Conservation (phyloP, 2,113 vertebrate species). For the Vidua macroura region DNA sequence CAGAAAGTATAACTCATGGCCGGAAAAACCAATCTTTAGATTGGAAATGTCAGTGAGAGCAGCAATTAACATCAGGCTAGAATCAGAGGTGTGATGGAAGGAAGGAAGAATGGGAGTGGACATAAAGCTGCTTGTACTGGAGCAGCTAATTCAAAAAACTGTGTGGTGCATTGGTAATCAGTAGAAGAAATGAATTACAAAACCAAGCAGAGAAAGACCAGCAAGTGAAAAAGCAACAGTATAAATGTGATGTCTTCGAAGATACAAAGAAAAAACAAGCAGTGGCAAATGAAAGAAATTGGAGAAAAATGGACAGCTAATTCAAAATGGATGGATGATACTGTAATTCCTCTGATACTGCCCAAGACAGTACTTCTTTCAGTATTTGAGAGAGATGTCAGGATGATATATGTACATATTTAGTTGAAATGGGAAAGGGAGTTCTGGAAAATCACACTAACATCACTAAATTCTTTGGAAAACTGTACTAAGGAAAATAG, state of each 20-base stretch:
- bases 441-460: neutral
- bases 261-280: neutral
- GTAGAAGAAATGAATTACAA: neutral
- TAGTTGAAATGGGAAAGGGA: neutral
- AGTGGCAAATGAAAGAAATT: neutral
- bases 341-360: neutral
- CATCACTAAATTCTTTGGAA: neutral
- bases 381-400: neutral
- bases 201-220: neutral
- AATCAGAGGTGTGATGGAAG: neutral
- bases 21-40: neutral
- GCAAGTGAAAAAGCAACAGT: neutral
- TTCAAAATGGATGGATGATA: neutral
- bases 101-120: neutral
- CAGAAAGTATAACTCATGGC: neutral
- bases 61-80: neutral
- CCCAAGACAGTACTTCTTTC: neutral
- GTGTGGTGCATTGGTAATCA: neutral
- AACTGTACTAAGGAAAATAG: neutral
- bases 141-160: neutral
- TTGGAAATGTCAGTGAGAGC: neutral
- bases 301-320: neutral
- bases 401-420: neutral
- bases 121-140: neutral
- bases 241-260: neutral